A percentile compares a stretch with the other conserved stretches of the same genome.
Conservation (phyloP, 1,140 invertebrate genomes). For the Danaus melanippus region DNA sequence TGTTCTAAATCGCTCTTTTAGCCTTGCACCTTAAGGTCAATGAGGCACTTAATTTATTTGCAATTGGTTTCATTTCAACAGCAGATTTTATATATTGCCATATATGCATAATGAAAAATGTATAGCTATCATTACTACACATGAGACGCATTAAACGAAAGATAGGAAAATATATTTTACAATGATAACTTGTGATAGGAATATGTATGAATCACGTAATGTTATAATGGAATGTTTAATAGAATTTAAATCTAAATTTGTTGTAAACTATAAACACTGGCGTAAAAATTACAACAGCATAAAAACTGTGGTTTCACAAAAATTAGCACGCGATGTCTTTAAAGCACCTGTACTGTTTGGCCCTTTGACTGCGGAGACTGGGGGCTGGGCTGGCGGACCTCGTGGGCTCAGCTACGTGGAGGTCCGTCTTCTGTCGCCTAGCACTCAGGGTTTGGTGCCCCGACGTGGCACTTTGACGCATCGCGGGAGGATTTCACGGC, state of each 20-base stretch:
- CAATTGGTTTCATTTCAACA: slow-evolving; percentile 2
- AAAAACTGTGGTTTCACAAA: slow-evolving; percentile 5
- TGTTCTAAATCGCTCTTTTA: slow-evolving; percentile 10
- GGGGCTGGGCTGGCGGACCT: slow-evolving; percentile 57
- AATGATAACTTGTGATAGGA: too few species aligned
- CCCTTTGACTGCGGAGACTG: slow-evolving; percentile 58
- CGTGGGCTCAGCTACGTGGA: slow-evolving; percentile 58
- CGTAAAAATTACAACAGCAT: too few species aligned
- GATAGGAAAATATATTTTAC: too few species aligned
- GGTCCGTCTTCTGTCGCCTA: slow-evolving; percentile 64
- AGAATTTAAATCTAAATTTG: too few species aligned
- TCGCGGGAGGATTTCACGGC: slow-evolving; percentile 57
- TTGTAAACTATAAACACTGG: too few species aligned
- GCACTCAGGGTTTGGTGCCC: slow-evolving; percentile 44
- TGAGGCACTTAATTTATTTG: slow-evolving; percentile 8
- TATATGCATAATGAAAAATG: too few species aligned
- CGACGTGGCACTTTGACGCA: slow-evolving; percentile 56
- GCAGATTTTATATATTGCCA: too few species aligned
- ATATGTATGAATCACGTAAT: too few species aligned
- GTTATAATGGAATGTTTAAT: too few species aligned
- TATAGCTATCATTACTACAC: too few species aligned
- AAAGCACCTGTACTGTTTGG: slow-evolving; percentile 66
- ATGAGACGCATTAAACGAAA: too few species aligned
- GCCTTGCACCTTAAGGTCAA: slow-evolving; percentile 12
- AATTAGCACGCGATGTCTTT: slow-evolving; percentile 10